Conservation (phyloP, 2,888 invertebrate genomes). For the Netelia melanura region DNA sequence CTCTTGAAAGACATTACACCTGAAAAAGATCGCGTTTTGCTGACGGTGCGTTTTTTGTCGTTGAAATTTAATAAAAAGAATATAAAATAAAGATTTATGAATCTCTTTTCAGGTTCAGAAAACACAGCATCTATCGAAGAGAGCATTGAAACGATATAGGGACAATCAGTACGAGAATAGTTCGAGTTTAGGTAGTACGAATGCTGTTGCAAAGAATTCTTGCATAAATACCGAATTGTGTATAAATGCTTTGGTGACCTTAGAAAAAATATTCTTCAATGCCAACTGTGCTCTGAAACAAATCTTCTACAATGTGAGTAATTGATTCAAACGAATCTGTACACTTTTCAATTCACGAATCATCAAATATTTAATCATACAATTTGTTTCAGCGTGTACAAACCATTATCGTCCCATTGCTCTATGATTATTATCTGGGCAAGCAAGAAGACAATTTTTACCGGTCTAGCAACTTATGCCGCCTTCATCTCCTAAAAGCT, state of each 20-base stretch:
- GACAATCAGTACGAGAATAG: conserved; percentile 76
- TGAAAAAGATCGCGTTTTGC: conserved; percentile 75
- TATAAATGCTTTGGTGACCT: conserved; percentile 73
- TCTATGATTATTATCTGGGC: conserved; percentile 77
- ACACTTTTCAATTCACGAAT: too few relatives aligned
- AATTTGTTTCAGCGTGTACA: conserved; percentile 75
- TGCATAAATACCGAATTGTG: conserved; percentile 74
- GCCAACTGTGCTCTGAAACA: conserved; percentile 73
- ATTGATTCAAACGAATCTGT: neutral
- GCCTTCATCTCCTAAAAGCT: conserved; percentile 77
- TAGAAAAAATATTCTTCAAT: conserved; percentile 78
- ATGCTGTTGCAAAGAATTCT: conserved; percentile 60
- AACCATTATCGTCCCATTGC: conserved; percentile 72
- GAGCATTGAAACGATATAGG: conserved; percentile 76
- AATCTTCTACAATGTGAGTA: conserved; percentile 77
- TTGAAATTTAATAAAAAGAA: neutral
- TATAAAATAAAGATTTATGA: too few relatives aligned
- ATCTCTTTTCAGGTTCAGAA: conserved; percentile 74
- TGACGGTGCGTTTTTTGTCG: conserved; percentile 73
- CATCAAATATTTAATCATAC: neutral
- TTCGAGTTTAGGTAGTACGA: conserved; percentile 67
- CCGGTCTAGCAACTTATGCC: conserved; percentile 72
- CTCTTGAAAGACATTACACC: conserved; percentile 79
- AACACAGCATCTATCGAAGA: conserved; percentile 76
- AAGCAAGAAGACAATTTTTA: conserved; percentile 72